Percentiles rank a stretch among this genome's conserved stretches.
Evolutionary conservation across 2,113 vertebrate genomes (phyloP).

Genomic region (Condylura cristata): DNA sequence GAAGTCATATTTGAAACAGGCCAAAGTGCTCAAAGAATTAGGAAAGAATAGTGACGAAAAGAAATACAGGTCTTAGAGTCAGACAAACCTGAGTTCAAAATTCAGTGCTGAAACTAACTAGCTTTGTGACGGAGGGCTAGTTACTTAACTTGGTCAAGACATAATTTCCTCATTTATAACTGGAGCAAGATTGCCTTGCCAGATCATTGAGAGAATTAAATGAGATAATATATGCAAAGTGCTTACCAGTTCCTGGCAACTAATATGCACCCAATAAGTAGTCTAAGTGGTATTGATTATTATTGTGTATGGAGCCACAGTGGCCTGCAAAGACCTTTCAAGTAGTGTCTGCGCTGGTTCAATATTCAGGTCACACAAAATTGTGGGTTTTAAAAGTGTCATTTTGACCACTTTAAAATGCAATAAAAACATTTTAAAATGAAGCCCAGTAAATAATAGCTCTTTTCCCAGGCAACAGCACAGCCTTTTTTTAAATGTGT

Average conservation of each 20-base stretch:
- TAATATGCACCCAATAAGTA: conserved; percentile 39
- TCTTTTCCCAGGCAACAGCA: conserved; percentile 40
- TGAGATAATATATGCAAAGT: conserved; percentile 60
- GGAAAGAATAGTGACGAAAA: not conserved
- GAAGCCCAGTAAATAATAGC: conserved; percentile 69
- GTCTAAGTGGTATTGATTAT: conserved; percentile 75
- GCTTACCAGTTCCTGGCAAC: conserved; percentile 22
- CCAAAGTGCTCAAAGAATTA: not conserved
- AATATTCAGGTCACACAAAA: conserved; percentile 71
- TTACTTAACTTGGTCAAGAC: not conserved
- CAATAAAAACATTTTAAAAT: conserved; percentile 72
- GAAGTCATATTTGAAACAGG: not conserved
- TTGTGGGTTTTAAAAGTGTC: conserved; percentile 73
- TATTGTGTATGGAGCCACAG: conserved; percentile 57
- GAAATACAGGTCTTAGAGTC: not conserved
- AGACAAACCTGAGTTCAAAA: conserved; percentile 5
- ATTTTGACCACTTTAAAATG: conserved; percentile 70
- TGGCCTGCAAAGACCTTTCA: conserved; percentile 58
- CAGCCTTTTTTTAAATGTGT: conserved; percentile 4
- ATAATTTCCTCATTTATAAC: conserved; percentile 17
- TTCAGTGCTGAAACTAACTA: conserved; percentile 7
- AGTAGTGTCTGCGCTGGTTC: conserved; percentile 60
- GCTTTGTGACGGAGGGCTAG: not conserved
- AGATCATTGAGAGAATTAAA: conserved; percentile 59
- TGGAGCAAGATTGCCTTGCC: conserved; percentile 2